Evolutionary conservation across 2,888 invertebrate genomes (phyloP), one percentile per base, ranked within the genome.

Genomic region (Therioaphis trifolii): DNA sequence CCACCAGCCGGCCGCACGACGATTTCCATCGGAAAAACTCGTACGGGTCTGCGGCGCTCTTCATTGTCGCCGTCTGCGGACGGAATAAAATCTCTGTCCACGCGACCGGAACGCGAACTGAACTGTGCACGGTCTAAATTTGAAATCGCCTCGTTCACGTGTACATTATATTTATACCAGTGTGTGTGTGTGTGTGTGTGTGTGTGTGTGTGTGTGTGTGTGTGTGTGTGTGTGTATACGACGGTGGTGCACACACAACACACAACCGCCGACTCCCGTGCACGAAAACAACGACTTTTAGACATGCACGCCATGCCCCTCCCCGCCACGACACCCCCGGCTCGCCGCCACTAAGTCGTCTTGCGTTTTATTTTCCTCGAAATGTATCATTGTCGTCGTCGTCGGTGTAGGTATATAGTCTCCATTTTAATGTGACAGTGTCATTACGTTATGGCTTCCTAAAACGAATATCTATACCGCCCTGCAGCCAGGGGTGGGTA

Each of bases 21-120:
- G 91, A 91, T 85, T 91, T 90, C 92, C 92, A 92, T 85, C 90
- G 90, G 11, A 90, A 89, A 46, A 90, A 80, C 61, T 63, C 82
- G 35, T 74, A 82, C 61, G 72, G 49, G 18, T 46, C 49, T 15
- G 55, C 29, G 58, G 58, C n/a, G 21, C 68, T 46, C 24, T 82
- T 82, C 82, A 82, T 82, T 15, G 27, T 29, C n/a, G 61, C 15
- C 27, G 35, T 3, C 35, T 35, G 29, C 0, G 9, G 55, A 9
- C 40, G 21, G n/a, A 1, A 21, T 21, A 75, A 24, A 21, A 75
- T 49, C 49, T 15, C 15, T 21, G 12, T 35, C 40, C 21, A 12
- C 11, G 74, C 72, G 52, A 21, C 35, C 24, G 7, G 11, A 24
- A 55, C 63, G 21, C 43, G 18, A 11, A 46, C 63, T 49, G 52